Percentiles rank a stretch among this genome's conserved stretches.
Conservation (phyloP, 2,113 vertebrate species). For the Mormyrus iriodes region DNA sequence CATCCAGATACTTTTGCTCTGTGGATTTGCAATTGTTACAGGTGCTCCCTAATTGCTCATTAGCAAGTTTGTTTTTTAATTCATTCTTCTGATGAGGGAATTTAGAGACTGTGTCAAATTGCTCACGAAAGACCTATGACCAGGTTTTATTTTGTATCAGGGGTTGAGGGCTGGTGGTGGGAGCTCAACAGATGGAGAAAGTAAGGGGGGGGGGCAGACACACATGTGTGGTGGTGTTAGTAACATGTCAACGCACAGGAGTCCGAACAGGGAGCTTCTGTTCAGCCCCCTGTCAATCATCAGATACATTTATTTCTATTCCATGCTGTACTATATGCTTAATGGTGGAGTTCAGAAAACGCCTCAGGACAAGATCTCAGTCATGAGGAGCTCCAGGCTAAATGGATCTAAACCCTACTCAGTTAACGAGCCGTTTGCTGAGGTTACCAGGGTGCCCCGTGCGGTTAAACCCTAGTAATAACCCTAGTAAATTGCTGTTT, state of each 20-base stretch:
- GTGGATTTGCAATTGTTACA: background rate
- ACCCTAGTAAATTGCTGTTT: background rate
- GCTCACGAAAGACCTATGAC: background rate
- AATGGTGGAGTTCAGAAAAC: background rate
- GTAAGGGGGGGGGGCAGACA: background rate
- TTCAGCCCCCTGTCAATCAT: background rate
- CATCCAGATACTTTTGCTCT: background rate
- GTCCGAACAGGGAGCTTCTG: background rate
- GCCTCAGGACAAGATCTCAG: background rate
- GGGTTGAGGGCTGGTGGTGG: background rate
- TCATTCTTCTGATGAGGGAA: background rate
- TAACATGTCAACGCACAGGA: background rate
- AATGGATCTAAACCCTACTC: background rate
- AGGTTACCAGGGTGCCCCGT: background rate
- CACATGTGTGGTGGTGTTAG: background rate
- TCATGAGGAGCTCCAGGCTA: background rate
- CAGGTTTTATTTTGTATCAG: background rate
- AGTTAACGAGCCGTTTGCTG: background rate
- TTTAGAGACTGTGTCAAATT: background rate
- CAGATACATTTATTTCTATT: background rate
- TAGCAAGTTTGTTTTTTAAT: background rate
- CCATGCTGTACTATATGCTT: background rate
- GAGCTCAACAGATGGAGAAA: background rate
- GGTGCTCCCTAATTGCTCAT: background rate
- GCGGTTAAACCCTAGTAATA: background rate